A percentile compares a stretch with the other conserved stretches of the same genome.
Evolutionary conservation across 2,888 invertebrate species (phyloP).

Genomic region (Archips crataeganus): DNA sequence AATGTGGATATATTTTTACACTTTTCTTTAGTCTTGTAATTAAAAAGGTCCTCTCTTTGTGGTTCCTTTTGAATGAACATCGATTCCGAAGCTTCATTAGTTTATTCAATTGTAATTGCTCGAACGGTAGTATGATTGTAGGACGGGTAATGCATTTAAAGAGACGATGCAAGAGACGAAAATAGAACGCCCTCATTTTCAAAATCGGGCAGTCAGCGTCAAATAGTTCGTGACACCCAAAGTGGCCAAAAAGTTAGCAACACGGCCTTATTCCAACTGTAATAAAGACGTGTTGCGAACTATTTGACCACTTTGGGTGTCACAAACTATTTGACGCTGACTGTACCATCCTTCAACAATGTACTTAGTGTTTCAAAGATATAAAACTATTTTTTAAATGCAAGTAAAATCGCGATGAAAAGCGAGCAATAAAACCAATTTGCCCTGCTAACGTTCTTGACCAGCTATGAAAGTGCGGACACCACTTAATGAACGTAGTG

Average conservation of each 20-base stretch:
- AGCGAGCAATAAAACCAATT: too few species aligned
- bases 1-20: conserved; percentile 49
- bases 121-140: neutral
- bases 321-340: too few species aligned
- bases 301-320: too few species aligned
- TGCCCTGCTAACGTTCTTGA: neutral
- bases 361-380: too few species aligned
- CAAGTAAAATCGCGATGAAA: neutral
- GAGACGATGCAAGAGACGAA: too few species aligned
- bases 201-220: too few species aligned
- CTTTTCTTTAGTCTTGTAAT: conserved; percentile 44
- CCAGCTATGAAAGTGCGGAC: conserved; percentile 16
- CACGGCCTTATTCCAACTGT: too few species aligned
- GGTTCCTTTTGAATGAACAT: conserved; percentile 14
- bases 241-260: too few species aligned
- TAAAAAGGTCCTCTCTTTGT: conserved; percentile 17
- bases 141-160: neutral
- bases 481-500: conserved; percentile 30
- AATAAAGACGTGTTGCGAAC: too few species aligned
- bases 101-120: conserved; percentile 5
- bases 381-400: neutral
- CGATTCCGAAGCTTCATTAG: conserved; percentile 13
- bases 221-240: too few species aligned
- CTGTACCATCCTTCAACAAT: too few species aligned
- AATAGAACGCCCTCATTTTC: too few species aligned